Conservation (phyloP, 2,113 vertebrate genomes). For the Aythya baeri region DNA sequence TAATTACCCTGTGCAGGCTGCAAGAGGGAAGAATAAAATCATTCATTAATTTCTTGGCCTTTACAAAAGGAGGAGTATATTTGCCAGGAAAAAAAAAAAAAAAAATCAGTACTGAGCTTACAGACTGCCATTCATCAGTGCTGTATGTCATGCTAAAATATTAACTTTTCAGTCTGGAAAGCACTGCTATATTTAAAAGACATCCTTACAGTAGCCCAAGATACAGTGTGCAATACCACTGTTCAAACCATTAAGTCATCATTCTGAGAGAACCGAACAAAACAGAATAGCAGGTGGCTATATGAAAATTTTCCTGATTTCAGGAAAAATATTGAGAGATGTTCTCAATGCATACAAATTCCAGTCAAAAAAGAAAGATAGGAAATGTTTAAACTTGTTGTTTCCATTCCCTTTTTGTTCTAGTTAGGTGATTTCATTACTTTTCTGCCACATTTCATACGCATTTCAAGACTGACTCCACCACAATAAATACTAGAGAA, state of each 20-base stretch:
- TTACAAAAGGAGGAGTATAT: slow-evolving; percentile 71
- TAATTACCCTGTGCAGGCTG: slow-evolving; percentile 80
- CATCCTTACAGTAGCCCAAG: slow-evolving; percentile 2
- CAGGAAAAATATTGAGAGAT: background rate
- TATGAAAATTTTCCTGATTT: slow-evolving; percentile 4
- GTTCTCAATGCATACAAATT: background rate
- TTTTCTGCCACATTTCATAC: background rate
- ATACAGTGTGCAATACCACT: background rate
- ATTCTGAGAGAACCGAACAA: slow-evolving; percentile 28
- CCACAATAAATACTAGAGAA: background rate
- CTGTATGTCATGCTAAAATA: slow-evolving; percentile 57
- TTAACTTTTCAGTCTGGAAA: slow-evolving; percentile 38
- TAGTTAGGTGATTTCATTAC: background rate
- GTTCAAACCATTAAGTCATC: background rate
- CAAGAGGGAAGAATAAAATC: slow-evolving; percentile 77
- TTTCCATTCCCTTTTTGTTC: background rate
- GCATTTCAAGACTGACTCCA: background rate
- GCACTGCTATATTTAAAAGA: slow-evolving; percentile 49
- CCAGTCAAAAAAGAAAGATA: background rate
- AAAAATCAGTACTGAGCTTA: background rate
- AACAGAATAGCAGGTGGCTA: background rate
- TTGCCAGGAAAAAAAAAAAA: slow-evolving; percentile 52
- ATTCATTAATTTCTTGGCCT: slow-evolving; percentile 80
- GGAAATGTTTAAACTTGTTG: background rate
- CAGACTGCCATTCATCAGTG: slow-evolving; percentile 57